Base-by-base conservation (phyloP, 2,113 vertebrate species). In the Corydoras maculifer region DNA sequence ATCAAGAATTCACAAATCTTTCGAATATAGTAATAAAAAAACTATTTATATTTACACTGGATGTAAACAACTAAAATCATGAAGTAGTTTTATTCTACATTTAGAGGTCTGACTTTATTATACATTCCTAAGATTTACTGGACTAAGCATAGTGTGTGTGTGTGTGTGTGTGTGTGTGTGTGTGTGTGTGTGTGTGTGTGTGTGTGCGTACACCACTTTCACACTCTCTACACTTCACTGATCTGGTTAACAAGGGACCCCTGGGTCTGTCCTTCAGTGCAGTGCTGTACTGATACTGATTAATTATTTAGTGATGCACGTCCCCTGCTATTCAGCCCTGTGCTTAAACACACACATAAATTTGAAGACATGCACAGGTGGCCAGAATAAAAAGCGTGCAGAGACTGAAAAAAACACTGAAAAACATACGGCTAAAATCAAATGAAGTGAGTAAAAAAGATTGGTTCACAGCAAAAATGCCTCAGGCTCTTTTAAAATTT, bases 191-290 rank as follows among this genome's bases (percentile, higher is more conserved):
- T 25, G 18, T 25, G 18, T 25, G 18, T 25, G 18, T 25, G 18
- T 25, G 18, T 25, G 18, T 25, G 18, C 18, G 18, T 25, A 25
- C 18, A 25, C 18, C 30, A 32, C 59, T 62, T 65, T 58, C 59
- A 64, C 60, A 65, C 64, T 61, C 59, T 78, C 70, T 65, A 72
- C 73, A 72, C 73, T 51, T 69, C 73, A 73, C 55, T 78, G 77
- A 75, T 73, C 73, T 55, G 51, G 65, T 62, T 78, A 78, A 75
- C 69, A 75, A 25, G 76, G 61, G 73, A 78, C 64, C 77, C 77
- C 69, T 55, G 69, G 68, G 61, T 66, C 49, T 61, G 63, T 68
- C 68, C 69, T 53, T 75, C 57, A 54, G 14, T 66, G 73, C 64
- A 18, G 59, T 30, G 31, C 64, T 43, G 64, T 68, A 70, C 67